Evolutionary conservation across 2,888 invertebrate genomes (phyloP).

Genomic region (Synergus itoensis): DNA sequence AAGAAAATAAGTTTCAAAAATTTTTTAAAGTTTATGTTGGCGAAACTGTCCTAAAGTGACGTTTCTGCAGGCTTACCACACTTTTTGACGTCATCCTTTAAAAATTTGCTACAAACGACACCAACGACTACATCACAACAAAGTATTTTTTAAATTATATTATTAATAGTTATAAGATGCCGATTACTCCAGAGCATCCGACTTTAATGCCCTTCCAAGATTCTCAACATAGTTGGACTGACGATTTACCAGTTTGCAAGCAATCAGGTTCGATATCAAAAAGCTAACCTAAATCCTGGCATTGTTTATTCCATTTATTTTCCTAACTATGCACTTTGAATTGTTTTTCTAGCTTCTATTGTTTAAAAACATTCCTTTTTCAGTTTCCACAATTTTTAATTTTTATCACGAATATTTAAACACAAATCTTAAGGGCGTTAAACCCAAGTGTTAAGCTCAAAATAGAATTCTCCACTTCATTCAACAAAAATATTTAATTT

Average conservation of each 20-base stretch:
- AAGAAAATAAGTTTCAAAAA: neutral
- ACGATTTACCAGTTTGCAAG: conserved; percentile 91
- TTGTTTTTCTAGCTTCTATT: conserved; percentile 13
- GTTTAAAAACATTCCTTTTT: neutral
- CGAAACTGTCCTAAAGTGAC: neutral
- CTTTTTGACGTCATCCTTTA: neutral
- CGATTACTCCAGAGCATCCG: conserved; percentile 70
- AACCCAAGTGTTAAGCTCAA: no score
- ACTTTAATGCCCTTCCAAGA: conserved; percentile 75
- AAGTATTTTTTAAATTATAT: neutral
- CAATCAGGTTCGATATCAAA: conserved; percentile 81
- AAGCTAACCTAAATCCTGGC: neutral
- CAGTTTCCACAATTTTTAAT: no score
- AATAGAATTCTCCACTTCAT: no score
- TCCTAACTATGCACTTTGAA: neutral
- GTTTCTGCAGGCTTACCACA: neutral
- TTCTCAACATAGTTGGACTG: conserved; percentile 85
- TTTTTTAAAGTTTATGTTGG: neutral
- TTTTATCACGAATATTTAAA: no score
- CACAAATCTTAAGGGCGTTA: no score
- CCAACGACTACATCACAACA: neutral
- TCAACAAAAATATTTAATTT: no score
- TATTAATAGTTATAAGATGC: conserved; percentile 65
- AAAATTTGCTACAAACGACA: neutral
- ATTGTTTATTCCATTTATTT: conserved; percentile 19